Evolutionary conservation across 2,113 vertebrate genomes (phyloP).

Genomic region (Oreotragus oreotragus): DNA sequence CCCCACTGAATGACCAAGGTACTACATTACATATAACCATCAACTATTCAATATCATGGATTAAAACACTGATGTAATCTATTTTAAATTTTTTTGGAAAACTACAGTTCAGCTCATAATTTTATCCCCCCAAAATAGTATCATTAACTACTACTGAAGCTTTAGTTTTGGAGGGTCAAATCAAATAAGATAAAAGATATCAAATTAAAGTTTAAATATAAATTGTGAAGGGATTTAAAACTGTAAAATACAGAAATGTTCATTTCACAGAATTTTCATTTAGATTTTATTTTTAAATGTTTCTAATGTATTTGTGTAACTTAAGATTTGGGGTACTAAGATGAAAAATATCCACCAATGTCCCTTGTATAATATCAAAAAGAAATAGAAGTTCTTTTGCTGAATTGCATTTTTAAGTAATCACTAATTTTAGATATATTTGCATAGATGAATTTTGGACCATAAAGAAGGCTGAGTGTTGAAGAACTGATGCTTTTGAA

Average conservation of each 20-base stretch:
- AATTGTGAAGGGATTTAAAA: neutral
- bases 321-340: neutral
- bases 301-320: neutral
- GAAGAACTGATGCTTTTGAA: neutral
- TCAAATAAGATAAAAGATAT: neutral
- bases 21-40: neutral
- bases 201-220: neutral
- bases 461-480: neutral
- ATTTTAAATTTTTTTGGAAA: neutral
- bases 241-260: neutral
- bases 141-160: neutral
- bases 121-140: neutral
- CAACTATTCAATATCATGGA: neutral
- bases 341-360: neutral
- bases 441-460: neutral
- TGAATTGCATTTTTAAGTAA: neutral
- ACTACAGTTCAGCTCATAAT: neutral
- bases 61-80: neutral
- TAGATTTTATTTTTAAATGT: constrained; percentile 8
- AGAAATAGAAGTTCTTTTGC: neutral
- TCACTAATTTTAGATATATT: neutral
- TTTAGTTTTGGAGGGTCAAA: neutral
- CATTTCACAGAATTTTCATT: neutral
- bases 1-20: neutral
- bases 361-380: neutral